phyloP scores from a whole-genome alignment of 2,113 vertebrate genomes.

The Malurus melanocephalus region DNA sequence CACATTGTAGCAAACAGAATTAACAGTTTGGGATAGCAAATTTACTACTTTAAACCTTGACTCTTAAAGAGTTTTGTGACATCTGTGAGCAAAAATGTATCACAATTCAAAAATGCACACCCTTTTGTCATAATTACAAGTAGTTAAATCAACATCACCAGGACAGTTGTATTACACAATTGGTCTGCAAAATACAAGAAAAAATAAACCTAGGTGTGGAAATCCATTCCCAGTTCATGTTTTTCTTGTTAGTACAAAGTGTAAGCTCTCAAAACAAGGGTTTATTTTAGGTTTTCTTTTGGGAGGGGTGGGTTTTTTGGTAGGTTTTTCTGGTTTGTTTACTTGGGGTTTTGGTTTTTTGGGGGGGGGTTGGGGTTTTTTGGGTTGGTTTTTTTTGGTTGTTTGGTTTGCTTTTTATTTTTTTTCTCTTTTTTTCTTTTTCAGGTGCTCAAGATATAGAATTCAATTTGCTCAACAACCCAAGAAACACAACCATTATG shows the following conservation, averaged over 20 bases:
- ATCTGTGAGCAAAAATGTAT: neutral
- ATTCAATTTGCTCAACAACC: neutral
- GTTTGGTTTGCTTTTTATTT: neutral
- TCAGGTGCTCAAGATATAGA: neutral
- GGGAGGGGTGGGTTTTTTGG: no score
- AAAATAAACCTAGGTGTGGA: neutral
- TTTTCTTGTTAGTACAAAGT: neutral
- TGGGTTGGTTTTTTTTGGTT: neutral
- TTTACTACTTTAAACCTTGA: neutral
- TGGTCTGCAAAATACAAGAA: neutral
- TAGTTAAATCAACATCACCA: neutral
- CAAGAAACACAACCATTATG: accelerated
- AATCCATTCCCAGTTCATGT: neutral
- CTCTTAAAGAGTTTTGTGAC: neutral
- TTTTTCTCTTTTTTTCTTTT: neutral
- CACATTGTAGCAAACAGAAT: neutral
- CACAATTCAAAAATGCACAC: neutral
- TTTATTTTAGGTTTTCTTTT: no score
- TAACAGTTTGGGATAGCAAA: neutral
- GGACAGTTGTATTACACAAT: neutral
- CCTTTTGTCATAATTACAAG: neutral
- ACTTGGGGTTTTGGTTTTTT: no score
- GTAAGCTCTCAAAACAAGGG: neutral
- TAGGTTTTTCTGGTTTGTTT: no score
- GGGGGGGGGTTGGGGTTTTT: no score